phyloP scores from a whole-genome alignment of 2,113 vertebrate genomes.

The Mirza zaza region DNA sequence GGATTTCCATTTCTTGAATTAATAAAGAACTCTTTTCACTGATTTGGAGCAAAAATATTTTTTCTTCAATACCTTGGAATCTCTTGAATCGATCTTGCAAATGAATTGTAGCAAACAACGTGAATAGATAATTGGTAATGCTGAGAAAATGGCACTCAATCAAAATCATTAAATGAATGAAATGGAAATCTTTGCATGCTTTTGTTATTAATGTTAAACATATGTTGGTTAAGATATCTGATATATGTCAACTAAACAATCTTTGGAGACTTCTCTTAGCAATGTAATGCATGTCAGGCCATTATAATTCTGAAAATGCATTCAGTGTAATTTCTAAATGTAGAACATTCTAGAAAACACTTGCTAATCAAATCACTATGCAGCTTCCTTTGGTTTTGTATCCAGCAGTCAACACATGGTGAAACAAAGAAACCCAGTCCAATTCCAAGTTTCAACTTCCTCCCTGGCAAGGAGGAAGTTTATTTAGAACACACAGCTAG shows the following conservation, averaged over 20 bases:
- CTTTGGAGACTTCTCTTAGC: neutral
- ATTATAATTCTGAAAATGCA: neutral
- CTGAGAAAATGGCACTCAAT: conserved; percentile 3
- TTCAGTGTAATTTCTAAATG: neutral
- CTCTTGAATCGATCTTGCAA: conserved; percentile 12
- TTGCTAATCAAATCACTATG: neutral
- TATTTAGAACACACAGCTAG: neutral
- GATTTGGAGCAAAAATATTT: neutral
- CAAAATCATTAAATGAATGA: neutral
- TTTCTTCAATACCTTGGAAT: neutral
- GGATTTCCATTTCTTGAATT: neutral
- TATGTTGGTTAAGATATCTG: neutral
- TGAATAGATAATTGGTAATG: conserved; percentile 20
- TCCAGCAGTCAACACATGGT: neutral
- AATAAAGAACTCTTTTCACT: neutral
- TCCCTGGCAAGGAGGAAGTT: neutral
- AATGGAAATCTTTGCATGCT: neutral
- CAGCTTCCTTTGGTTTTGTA: neutral
- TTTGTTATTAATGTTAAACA: conserved; percentile 13
- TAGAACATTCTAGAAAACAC: neutral
- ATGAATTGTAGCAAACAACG: neutral
- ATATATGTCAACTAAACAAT: neutral
- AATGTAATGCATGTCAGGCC: neutral
- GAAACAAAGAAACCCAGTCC: neutral
- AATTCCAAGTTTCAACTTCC: neutral